Conservation (phyloP, 2,888 invertebrate species). For the Creontiades dilutus region DNA sequence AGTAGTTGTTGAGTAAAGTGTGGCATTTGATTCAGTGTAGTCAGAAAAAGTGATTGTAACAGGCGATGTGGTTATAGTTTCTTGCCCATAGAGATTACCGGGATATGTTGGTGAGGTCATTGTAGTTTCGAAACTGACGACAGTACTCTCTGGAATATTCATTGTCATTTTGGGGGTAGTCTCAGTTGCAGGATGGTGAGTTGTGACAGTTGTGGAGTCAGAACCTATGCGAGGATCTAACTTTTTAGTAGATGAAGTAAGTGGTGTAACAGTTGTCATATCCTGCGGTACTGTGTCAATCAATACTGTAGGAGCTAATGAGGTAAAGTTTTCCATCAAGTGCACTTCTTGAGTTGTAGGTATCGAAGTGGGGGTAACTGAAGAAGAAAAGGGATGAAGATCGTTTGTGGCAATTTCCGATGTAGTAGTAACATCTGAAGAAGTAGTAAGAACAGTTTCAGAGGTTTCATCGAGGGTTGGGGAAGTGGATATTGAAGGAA, state of each 20-base stretch:
- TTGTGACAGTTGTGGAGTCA: not conserved
- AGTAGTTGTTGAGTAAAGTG: not conserved
- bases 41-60: conserved; percentile 50
- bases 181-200: not conserved
- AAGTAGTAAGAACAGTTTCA: conserved; percentile 9
- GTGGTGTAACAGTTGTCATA: not conserved
- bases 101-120: not conserved
- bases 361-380: not conserved
- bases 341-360: not conserved
- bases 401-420: not conserved
- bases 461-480: not conserved
- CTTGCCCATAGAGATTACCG: conserved; percentile 53
- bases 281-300: too few relatives aligned
- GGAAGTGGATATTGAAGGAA: not conserved
- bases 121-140: not conserved
- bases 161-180: not conserved
- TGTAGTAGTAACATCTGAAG: conserved; percentile 15
- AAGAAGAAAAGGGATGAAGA: not conserved
- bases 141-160: not conserved
- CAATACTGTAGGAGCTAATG: too few relatives aligned
- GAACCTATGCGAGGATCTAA: not conserved
- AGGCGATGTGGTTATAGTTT: conserved; percentile 44
- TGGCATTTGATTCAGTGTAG: not conserved
- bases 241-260: not conserved
- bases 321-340: too few relatives aligned